Conservation (phyloP, 2,113 vertebrate species). For the Myiozetetes cayanensis region DNA sequence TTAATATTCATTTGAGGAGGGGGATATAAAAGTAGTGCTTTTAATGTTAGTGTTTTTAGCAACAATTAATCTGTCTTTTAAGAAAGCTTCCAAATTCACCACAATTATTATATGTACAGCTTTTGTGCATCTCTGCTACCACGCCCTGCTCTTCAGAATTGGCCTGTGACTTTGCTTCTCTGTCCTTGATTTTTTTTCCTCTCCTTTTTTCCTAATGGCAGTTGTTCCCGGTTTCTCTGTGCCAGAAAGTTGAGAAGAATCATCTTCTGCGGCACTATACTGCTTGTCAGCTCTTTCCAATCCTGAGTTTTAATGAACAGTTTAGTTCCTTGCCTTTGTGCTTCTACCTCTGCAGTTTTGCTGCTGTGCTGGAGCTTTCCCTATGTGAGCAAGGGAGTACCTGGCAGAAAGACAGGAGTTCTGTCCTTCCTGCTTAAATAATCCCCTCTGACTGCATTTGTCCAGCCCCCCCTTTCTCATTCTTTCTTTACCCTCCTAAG, state of each 20-base stretch:
- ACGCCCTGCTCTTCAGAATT: neutral
- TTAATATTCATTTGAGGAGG: neutral
- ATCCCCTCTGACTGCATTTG: neutral
- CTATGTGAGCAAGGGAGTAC: neutral
- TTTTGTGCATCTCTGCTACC: neutral
- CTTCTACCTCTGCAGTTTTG: slow-evolving; percentile 9
- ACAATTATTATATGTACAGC: neutral
- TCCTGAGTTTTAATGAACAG: slow-evolving; percentile 41
- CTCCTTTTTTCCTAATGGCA: neutral
- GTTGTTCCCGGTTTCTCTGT: neutral
- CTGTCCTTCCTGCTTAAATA: slow-evolving; percentile 18
- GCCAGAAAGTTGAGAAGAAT: slow-evolving; percentile 26
- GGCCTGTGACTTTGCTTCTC: slow-evolving; percentile 14
- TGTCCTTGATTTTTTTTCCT: neutral
- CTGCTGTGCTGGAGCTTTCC: slow-evolving; percentile 40
- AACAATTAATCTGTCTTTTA: neutral
- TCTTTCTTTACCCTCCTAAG: neutral
- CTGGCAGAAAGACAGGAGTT: slow-evolving; percentile 30
- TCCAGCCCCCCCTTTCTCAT: neutral
- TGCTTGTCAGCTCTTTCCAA: slow-evolving; percentile 47
- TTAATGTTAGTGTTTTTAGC: neutral
- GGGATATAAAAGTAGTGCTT: neutral
- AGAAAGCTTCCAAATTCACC: neutral
- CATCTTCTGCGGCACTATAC: neutral
- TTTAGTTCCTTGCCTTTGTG: slow-evolving; percentile 22